Base-by-base conservation (phyloP, 2,797 vertebrate species). In the Miichthys miiuy region DNA sequence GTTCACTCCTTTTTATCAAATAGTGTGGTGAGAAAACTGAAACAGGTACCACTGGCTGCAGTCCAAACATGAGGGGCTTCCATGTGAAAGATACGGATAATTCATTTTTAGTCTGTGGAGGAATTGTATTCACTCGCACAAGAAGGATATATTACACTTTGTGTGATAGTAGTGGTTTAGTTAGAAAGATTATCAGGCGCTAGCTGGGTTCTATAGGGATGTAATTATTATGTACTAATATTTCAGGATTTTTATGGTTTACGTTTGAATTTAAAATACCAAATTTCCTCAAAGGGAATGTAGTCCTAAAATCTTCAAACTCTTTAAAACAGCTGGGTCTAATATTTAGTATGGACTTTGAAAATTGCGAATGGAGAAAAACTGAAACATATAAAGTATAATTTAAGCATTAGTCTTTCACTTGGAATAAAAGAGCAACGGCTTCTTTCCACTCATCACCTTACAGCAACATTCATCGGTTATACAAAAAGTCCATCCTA, bases 1-100 rank as follows among this genome's bases (percentile, higher is more conserved):
- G 82, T 92, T 93, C 82, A 64, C 79, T 79, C 77, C 77, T 85
- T 88, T 88, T 80, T 73, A 79, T 86, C 86, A 84, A 84, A 76
- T 76, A 80, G 63, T 74, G 63, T 3, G 5, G 50, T 47, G 79
- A 81, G 81, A 76, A 85, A 82, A 71, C 60, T 7, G 66, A 84
- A 87, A 64, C 85, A 75, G 73, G 78, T 70, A 80, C 12, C 72
- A 10, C 60, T 46, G 34, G 58, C 82, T 73, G 66, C 44, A 67
- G 77, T 71, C 70, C 75, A 87, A 81, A 87, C 71, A 80, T 6
- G 46, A 73, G 44, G 61, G 47, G 34, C 27, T 41, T 75, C 18
- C n/a, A 51, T 34, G 63, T 62, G 68, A 80, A 27, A 60, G 58
- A 74, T 68, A 63, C 70, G 68, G 34, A 76, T 66, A 30, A 79